Evolutionary conservation across 2,888 invertebrate species (phyloP), one percentile per base, ranked within the genome.

Genomic region (Timema podura): DNA sequence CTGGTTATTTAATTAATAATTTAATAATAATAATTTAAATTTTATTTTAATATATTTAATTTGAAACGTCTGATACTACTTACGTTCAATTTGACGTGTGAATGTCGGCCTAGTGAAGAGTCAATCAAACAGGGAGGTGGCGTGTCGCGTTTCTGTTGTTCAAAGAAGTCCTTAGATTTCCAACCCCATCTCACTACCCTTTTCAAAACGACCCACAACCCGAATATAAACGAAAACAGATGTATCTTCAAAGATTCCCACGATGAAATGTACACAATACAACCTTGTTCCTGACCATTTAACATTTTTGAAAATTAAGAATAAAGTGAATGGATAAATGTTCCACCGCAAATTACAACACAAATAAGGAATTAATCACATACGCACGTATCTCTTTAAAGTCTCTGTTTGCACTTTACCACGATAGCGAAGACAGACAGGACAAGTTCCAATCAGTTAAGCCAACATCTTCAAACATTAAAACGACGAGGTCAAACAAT

Each of bases 31-130:
- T 3, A 30, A 30, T 61, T 61, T 13, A 8, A 57, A 57, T 51
- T 3, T 13, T 51, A 44, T 61, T 61, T 44, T 61, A 44, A 15
- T 30, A 30, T 2, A 30, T 30, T 30, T 30, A n/a, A n/a, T 44
- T 10, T 44, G 2, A 61, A 49, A 49, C 49, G 49, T 49, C 9
- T 9, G 44, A 65, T 0, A 9, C n/a, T 61, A 15, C 80, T 81
- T 80, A 88, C 89, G 85, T 87, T 87, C 64, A 89, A 80, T 79
- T 88, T 88, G 64, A 88, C 83, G 76, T 87, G 88, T 65, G 86
- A 87, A 79, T 89, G 89, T 75, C 83, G 83, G 48, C 88, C 89
- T 64, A 88, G 79, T 48, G 82, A 80, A 30, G 85, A 82, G 76
- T 88, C 87, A 9, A 86, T 83, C 46, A 89, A 81, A 77, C 87